Base-by-base conservation (phyloP, 2,888 invertebrate species). In the Desoria tigrina region DNA sequence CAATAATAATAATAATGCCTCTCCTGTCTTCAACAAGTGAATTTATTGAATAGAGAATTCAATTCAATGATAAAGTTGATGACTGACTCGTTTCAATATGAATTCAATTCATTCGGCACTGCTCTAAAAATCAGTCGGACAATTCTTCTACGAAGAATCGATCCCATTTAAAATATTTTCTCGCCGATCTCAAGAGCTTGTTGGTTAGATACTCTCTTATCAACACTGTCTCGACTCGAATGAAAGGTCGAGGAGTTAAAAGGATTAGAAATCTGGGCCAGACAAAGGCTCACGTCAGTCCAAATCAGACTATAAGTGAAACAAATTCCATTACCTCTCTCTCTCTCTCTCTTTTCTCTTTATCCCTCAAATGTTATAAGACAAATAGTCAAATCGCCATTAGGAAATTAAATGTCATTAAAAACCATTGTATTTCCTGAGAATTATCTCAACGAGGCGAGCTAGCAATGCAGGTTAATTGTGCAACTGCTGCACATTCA, bases 241-340 rank as follows among this genome's bases (percentile, higher is more conserved):
- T 45, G 21, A 45, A 45, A 45, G 45, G 45, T 45, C 45, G 45
- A 45, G 21, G 21, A 51, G 18, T n/a, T 57, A 57, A 57, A 57
- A 57, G 56, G 56, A 57, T 57, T 57, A 57, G 39, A 57, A 57
- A 57, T 57, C 42, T 57, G 28, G 3, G 21, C 45, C 18, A 57
- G 56, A 39, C 56, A 57, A 57, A 39, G 26, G 42, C 56, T 18
- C 56, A 57, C 56, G 56, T 57, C 56, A 57, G 39, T 32, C 32
- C 21, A 57, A 57, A 37, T 57, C 56, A 57, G 56, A 57, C 21
- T 37, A 57, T 45, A 6, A n/a, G n/a, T n/a, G n/a, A n/a, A 18
- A 45, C 4, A 21, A 45, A 45, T 18, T 16, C 45, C 16, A 45
- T 16, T 45, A 21, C 21, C 45, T 16, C 21, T 9, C 6, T 6